A percentile compares a stretch with the other conserved stretches of the same genome.
Conservation (phyloP, 1,140 invertebrate genomes). For the Pseudomyrmex flavicornis region DNA sequence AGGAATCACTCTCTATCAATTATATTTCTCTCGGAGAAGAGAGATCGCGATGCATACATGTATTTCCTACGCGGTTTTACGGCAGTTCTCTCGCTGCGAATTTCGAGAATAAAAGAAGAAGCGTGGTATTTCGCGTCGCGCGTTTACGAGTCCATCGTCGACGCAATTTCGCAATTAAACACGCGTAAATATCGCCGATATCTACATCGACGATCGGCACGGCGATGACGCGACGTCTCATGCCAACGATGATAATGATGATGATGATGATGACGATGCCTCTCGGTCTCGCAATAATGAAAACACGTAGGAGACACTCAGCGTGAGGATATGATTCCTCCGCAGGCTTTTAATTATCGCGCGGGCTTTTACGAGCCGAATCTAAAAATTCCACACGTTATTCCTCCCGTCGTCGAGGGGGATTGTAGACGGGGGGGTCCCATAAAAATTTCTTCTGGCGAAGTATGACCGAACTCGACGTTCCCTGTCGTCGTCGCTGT, state of each 20-base stretch:
- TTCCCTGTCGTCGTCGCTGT: conserved; percentile 14
- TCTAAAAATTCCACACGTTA: conserved; percentile 77
- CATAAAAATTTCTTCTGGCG: conserved; percentile 83
- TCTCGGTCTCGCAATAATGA: conserved; percentile 59
- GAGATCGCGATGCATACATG: neutral
- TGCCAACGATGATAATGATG: neutral
- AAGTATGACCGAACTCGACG: conserved; percentile 71
- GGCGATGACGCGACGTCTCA: conserved; percentile 27
- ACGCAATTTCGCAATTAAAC: conserved; percentile 32
- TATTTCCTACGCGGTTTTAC: neutral
- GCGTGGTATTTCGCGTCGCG: neutral
- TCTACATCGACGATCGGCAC: conserved; percentile 14
- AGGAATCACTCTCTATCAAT: neutral
- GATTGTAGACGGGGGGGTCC: conserved; percentile 69
- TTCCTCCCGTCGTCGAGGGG: conserved; percentile 64
- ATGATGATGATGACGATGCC: no score
- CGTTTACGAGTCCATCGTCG: neutral
- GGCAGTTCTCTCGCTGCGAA: neutral
- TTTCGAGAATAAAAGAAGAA: neutral
- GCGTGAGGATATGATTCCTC: conserved; percentile 62
- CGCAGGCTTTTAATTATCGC: conserved; percentile 78
- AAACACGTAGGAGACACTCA: conserved; percentile 54
- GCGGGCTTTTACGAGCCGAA: conserved; percentile 71
- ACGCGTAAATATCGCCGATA: neutral
- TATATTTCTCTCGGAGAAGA: neutral